A percentile compares a stretch with the other conserved stretches of the same genome.
These are phyloP conservation scores for Hippocampus kuda DNA, from an alignment of 2,797 vertebrate genomes.

Conservation along the genomic window DNA sequence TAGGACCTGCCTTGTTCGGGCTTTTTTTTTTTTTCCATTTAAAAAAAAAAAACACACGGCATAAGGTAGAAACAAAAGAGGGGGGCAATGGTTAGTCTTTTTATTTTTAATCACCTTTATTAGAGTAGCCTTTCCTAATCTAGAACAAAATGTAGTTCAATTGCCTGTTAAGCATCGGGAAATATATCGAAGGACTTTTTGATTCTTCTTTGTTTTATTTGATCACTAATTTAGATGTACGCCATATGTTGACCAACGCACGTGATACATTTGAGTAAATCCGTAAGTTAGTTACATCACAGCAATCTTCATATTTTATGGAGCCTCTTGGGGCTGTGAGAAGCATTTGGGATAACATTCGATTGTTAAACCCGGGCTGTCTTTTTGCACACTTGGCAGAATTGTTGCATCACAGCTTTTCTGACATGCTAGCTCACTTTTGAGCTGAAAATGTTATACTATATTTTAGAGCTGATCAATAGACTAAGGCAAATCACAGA, in stretches of 20 bases:
- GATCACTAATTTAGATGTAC: neutral
- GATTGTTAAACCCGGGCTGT: neutral
- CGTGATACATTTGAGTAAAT: neutral
- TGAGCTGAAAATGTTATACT: neutral
- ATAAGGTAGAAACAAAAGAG: slow-evolving; percentile 2
- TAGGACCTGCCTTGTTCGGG: slow-evolving; percentile 43
- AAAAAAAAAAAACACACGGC: slow-evolving; percentile 27
- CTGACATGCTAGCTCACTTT: neutral
- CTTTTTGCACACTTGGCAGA: neutral
- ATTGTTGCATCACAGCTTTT: neutral
- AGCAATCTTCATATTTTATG: too few relatives aligned
- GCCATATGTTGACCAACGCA: neutral
- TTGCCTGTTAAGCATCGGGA: neutral
- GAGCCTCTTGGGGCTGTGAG: neutral
- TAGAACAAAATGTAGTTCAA: neutral
- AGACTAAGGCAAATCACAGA: neutral
- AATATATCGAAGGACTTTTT: neutral
- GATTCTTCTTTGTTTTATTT: too few relatives aligned
- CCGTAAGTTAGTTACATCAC: too few relatives aligned
- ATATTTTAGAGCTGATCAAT: neutral
- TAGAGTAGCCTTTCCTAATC: neutral
- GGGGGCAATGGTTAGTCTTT: neutral
- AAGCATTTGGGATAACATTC: neutral
- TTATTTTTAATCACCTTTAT: neutral
- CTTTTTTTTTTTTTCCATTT: slow-evolving; percentile 32